phyloP scores from a whole-genome alignment of 2,888 invertebrate genomes.

The Diadegma fenestrale region DNA sequence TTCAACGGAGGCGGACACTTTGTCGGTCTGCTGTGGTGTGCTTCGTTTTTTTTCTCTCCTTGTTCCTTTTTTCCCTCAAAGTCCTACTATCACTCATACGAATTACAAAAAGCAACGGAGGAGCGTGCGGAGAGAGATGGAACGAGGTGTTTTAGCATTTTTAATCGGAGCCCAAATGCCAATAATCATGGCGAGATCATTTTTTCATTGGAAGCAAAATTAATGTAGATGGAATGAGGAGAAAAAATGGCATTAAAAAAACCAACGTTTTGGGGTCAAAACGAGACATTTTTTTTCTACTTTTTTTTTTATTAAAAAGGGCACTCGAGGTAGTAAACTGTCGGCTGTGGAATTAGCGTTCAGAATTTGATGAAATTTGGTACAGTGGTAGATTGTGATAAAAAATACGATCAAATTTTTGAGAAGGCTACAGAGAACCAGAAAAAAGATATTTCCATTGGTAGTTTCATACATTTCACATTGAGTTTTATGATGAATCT shows the following conservation, averaged over 20 bases:
- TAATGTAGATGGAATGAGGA: background rate
- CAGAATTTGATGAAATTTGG: no score
- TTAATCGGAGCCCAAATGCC: background rate
- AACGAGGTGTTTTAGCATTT: background rate
- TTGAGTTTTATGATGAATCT: no score
- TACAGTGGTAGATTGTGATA: no score
- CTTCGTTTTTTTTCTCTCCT: constrained; percentile 21
- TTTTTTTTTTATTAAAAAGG: background rate
- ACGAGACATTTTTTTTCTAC: background rate
- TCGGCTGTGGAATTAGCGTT: no score
- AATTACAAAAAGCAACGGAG: constrained; percentile 5
- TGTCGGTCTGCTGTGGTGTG: constrained; percentile 56
- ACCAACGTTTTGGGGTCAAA: background rate
- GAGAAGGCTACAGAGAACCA: no score
- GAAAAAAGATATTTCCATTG: no score
- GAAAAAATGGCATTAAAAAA: background rate
- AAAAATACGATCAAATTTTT: no score
- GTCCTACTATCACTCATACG: constrained; percentile 39
- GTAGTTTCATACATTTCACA: no score
- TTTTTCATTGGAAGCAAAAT: background rate
- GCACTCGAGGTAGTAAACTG: no score
- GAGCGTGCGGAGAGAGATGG: constrained; percentile 23
- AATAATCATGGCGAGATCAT: background rate
- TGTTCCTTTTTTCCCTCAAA: constrained; percentile 40
- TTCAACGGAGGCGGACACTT: constrained; percentile 66